These are phyloP conservation scores for Apamea sordens DNA, from an alignment of 2,888 invertebrate species.

Conservation along the genomic window DNA sequence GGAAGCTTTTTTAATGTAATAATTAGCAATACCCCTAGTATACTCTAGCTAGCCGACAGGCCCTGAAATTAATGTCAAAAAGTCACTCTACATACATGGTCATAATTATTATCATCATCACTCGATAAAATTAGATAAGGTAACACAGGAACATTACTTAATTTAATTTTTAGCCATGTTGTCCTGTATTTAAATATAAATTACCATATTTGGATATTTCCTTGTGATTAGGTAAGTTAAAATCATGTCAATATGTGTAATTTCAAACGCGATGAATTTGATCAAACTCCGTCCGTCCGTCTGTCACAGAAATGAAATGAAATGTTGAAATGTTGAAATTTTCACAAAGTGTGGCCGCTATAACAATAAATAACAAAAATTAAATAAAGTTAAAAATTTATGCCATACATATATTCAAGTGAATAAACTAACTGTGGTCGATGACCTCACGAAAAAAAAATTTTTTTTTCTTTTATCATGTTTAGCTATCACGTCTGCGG, in stretches of 20 bases:
- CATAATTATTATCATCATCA: background rate
- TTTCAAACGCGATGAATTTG: background rate
- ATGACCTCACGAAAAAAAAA: too few species aligned
- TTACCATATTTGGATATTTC: background rate
- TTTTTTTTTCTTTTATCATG: too few species aligned
- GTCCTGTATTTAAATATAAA: conserved; percentile 1
- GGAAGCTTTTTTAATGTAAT: background rate
- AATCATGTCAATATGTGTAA: background rate
- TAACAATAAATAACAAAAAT: too few species aligned
- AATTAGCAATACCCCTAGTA: background rate
- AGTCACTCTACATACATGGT: background rate
- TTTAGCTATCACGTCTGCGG: too few species aligned
- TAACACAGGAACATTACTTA: background rate
- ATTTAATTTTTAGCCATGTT: background rate
- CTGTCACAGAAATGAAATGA: too few species aligned
- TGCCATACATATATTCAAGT: too few species aligned
- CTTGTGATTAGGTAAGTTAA: background rate
- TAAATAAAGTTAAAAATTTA: too few species aligned
- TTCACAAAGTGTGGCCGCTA: too few species aligned
- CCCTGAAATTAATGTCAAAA: background rate
- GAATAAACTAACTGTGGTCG: too few species aligned
- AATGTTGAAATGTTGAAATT: too few species aligned
- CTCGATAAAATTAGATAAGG: background rate
- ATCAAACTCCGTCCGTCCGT: background rate
- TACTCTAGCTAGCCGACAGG: background rate